Percentiles rank a stretch among this genome's conserved stretches.
phyloP scores from a whole-genome alignment of 2,113 vertebrate species.

The Otis tarda region DNA sequence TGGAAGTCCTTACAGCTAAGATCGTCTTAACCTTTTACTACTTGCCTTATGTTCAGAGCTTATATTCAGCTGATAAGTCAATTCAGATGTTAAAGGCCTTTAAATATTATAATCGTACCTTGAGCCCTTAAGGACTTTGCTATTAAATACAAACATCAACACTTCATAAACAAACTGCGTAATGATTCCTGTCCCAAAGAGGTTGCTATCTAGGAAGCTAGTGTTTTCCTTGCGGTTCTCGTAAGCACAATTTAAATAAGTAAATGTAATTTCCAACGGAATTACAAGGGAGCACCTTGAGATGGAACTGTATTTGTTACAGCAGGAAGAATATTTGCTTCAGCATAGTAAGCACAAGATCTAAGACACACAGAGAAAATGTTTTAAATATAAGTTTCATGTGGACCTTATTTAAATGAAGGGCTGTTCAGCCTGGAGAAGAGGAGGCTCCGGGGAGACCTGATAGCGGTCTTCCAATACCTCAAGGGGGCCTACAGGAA shows the following conservation, averaged over 20 bases:
- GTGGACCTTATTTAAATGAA: not conserved
- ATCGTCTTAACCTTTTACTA: not conserved
- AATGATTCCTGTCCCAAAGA: not conserved
- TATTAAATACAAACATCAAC: not conserved
- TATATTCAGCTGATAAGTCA: not conserved
- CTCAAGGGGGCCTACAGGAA: no score
- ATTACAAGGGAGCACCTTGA: not conserved
- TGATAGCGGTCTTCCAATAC: no score
- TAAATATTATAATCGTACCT: not conserved
- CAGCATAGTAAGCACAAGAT: not conserved
- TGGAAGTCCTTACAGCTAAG: not conserved
- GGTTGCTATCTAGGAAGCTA: not conserved
- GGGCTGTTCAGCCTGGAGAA: no score
- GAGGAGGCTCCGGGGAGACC: no score
- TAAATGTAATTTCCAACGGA: not conserved
- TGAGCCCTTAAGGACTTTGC: not conserved
- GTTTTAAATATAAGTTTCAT: not conserved
- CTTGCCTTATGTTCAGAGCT: not conserved
- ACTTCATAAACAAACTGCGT: not conserved
- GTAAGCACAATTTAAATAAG: not conserved
- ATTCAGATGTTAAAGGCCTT: not conserved
- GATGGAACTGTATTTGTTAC: not conserved
- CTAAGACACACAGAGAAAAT: not conserved
- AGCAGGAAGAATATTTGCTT: not conserved
- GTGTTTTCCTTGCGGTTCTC: not conserved